These are phyloP conservation scores for Platichthys flesus DNA, from an alignment of 2,113 vertebrate genomes.

Conservation along the genomic window DNA sequence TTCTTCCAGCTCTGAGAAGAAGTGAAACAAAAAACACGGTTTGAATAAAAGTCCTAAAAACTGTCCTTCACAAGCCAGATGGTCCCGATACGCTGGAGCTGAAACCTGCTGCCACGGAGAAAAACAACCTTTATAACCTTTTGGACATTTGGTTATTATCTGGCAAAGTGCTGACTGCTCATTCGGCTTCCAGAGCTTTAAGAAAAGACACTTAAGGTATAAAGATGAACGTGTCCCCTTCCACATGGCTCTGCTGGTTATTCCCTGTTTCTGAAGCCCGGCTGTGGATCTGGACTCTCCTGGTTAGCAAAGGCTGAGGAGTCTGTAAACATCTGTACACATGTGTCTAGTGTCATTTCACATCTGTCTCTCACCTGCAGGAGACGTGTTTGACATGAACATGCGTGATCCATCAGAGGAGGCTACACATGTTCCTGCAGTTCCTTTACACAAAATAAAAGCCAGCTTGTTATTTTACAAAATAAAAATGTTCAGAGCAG, in stretches of 20 bases:
- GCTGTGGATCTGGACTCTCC: conserved; percentile 38
- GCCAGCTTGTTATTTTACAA: neutral
- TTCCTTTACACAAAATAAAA: neutral
- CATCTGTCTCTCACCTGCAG: neutral
- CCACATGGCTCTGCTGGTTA: conserved; percentile 14
- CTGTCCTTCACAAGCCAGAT: neutral
- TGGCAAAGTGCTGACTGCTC: conserved; percentile 13
- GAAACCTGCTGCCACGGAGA: neutral
- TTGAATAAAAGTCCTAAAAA: neutral
- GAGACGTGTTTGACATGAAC: neutral
- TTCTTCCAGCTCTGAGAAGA: neutral
- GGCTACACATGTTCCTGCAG: neutral
- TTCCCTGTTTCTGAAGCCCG: conserved; percentile 22
- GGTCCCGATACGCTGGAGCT: neutral
- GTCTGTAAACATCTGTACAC: conserved; percentile 75
- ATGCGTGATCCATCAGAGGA: neutral
- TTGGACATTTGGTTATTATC: too few relatives aligned
- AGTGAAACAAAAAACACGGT: neutral
- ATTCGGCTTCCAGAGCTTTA: conserved; percentile 9
- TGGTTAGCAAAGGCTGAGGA: neutral
- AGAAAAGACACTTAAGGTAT: conserved; percentile 10
- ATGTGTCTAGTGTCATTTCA: conserved; percentile 9
- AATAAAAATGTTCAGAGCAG: neutral
- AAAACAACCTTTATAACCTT: too few relatives aligned
- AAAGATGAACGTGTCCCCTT: conserved; percentile 10